Evolutionary conservation across 2,888 invertebrate species (phyloP).

Genomic region (Lepidochitona cinerea): DNA sequence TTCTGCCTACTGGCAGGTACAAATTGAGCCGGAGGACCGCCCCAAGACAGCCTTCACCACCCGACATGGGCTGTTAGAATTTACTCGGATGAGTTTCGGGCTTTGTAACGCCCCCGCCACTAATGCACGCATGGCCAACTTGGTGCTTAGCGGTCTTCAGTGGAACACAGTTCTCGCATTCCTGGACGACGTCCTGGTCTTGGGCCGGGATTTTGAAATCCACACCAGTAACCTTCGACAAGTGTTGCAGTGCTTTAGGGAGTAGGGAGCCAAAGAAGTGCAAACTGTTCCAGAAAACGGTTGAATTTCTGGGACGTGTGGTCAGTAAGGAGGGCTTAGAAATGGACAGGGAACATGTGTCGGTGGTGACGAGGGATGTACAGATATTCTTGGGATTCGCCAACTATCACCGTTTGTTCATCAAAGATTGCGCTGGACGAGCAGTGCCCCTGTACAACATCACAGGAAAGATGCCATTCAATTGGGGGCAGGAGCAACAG

Average conservation of each 20-base stretch:
- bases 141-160: slow-evolving; percentile 14
- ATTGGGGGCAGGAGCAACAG: no score
- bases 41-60: slow-evolving; percentile 14
- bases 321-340: neutral
- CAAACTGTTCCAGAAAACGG: neutral
- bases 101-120: slow-evolving; percentile 13
- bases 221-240: neutral
- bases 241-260: neutral
- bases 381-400: neutral
- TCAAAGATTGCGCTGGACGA: no score
- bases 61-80: slow-evolving; percentile 11
- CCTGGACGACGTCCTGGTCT: slow-evolving; percentile 22
- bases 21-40: slow-evolving; percentile 9
- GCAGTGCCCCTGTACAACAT: no score
- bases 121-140: slow-evolving; percentile 12
- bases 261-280: neutral
- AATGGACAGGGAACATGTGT: neutral
- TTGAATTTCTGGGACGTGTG: neutral
- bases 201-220: neutral
- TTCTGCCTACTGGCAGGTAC: slow-evolving; percentile 30
- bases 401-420: neutral
- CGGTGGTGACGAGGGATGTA: slow-evolving; percentile 15
- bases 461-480: no score
- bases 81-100: slow-evolving; percentile 5
- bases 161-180: slow-evolving; percentile 21